These are phyloP conservation scores for Perizoma affinitatum DNA, from an alignment of 2,888 invertebrate genomes.

Conservation along the genomic window DNA sequence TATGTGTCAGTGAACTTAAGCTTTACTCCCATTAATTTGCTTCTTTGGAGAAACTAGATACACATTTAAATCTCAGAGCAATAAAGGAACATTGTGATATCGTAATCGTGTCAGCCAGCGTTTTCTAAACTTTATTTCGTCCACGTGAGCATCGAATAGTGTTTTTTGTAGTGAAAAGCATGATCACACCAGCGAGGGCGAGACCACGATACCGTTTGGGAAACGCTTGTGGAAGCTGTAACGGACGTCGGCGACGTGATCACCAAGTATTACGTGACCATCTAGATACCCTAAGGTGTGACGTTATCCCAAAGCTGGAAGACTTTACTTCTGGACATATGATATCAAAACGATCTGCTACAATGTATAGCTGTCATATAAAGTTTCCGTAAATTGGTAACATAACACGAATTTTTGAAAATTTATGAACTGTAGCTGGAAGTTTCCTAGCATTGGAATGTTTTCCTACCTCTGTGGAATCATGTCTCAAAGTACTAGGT, in stretches of 20 bases:
- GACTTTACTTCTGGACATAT: conserved; percentile 1
- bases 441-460: too few species aligned
- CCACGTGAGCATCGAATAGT: too few species aligned
- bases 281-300: conserved; percentile 16
- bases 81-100: background rate
- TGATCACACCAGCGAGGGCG: too few species aligned
- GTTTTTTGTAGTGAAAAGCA: too few species aligned
- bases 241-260: conserved; percentile 16
- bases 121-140: background rate
- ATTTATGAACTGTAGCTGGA: too few species aligned
- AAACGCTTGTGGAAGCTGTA: background rate
- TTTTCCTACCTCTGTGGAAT: too few species aligned
- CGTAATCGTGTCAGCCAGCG: background rate
- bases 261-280: conserved; percentile 14
- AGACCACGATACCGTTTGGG: background rate
- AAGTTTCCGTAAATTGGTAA: too few species aligned
- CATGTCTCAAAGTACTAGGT: background rate
- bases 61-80: background rate
- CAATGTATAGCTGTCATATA: too few species aligned
- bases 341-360: too few species aligned
- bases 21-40: background rate
- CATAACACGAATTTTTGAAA: too few species aligned
- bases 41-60: background rate
- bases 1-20: background rate
- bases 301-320: background rate